Percentiles rank a stretch among this genome's conserved stretches.
phyloP scores from a whole-genome alignment of 2,797 vertebrate genomes.

The Hypotaenidia philippensis region DNA sequence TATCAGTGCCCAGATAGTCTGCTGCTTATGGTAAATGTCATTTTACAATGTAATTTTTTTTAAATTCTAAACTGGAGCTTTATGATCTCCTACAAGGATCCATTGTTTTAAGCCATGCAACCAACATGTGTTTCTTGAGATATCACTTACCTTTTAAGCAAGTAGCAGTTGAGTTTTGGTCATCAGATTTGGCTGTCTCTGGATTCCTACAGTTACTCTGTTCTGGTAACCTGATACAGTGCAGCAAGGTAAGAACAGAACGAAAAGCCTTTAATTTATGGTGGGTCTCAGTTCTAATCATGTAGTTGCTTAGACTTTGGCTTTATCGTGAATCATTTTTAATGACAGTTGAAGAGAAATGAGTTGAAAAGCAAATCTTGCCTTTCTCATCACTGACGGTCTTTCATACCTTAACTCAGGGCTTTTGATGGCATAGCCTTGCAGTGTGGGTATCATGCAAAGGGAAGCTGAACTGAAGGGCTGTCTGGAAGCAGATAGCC shows the following conservation, averaged over 20 bases:
- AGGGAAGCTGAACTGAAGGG: background rate
- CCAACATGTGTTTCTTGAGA: slow-evolving; percentile 38
- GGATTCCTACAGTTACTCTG: background rate
- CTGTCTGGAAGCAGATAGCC: background rate
- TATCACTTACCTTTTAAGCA: slow-evolving; percentile 48
- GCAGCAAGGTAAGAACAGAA: slow-evolving; percentile 33
- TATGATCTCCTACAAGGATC: slow-evolving; percentile 60
- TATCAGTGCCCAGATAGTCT: slow-evolving; percentile 22
- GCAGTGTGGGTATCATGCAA: background rate
- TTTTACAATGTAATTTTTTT: slow-evolving; percentile 49
- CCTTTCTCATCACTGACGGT: slow-evolving; percentile 70
- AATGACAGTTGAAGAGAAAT: slow-evolving; percentile 76
- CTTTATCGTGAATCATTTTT: slow-evolving; percentile 76
- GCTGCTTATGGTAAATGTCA: slow-evolving; percentile 65
- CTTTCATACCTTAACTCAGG: slow-evolving; percentile 73
- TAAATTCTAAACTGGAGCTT: background rate
- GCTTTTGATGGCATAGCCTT: slow-evolving; percentile 40
- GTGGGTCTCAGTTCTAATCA: slow-evolving; percentile 65
- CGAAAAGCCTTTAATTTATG: slow-evolving; percentile 65
- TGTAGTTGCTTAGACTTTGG: slow-evolving; percentile 56
- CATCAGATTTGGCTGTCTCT: background rate
- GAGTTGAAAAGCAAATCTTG: slow-evolving; percentile 71
- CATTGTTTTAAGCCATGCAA: slow-evolving; percentile 47
- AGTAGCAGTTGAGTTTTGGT: slow-evolving; percentile 19
- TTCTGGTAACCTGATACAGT: slow-evolving; percentile 68